phyloP scores from a whole-genome alignment of 2,113 vertebrate species.

The Bungarus multicinctus region DNA sequence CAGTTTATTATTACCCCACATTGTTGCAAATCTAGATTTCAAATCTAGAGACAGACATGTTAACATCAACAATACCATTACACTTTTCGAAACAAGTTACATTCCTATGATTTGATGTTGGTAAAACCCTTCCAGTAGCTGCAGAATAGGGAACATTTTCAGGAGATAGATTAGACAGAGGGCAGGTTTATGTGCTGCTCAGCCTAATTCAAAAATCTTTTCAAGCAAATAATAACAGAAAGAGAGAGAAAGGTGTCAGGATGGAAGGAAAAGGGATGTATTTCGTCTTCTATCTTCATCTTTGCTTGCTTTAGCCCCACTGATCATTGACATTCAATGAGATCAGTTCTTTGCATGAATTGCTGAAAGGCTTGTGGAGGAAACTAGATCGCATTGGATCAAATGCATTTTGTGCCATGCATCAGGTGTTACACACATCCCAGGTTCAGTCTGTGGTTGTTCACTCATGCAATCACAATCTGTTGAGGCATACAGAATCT shows the following conservation, averaged over 20 bases:
- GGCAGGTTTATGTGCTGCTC: too few species aligned
- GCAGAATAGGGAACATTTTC: neutral
- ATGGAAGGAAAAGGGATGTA: too few species aligned
- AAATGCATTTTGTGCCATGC: neutral
- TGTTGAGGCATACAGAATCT: neutral
- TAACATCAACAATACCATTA: neutral
- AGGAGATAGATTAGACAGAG: neutral
- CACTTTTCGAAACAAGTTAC: neutral
- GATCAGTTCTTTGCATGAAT: too few species aligned
- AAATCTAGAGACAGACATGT: neutral
- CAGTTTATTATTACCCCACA: neutral
- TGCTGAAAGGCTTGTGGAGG: too few species aligned
- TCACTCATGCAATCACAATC: neutral
- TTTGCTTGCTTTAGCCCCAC: too few species aligned
- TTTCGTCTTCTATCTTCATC: too few species aligned
- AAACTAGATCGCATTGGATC: neutral
- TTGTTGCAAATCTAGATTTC: neutral
- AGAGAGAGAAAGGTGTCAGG: too few species aligned
- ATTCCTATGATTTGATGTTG: neutral
- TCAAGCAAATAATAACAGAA: too few species aligned
- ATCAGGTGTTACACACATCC: neutral
- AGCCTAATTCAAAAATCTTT: too few species aligned
- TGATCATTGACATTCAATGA: too few species aligned
- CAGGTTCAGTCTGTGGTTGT: neutral
- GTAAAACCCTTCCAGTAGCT: neutral